Evolutionary conservation across 2,113 vertebrate genomes (phyloP), one percentile per base, ranked within the genome.

Genomic region (Clinocottus analis): DNA sequence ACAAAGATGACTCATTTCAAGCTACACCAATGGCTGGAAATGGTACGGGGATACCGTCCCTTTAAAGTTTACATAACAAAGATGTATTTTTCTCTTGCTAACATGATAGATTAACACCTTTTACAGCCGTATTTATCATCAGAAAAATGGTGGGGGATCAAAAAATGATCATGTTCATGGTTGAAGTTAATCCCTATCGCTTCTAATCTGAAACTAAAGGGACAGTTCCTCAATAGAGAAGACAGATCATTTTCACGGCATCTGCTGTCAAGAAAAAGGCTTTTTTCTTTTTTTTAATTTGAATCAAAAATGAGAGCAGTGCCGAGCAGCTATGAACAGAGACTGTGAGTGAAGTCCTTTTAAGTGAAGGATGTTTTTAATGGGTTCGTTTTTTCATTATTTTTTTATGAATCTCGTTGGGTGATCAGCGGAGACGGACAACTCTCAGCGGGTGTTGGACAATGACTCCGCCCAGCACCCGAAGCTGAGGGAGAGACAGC

Each of bases 401-500:
- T 39, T 29, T 21, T 78, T 1, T 47, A 4, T 72, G 7, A 82
- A 29, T 85, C 25, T 60, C 67, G 3, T 70, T 49, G 53, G 16
- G 41, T 78, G 69, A 9, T 29, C 75, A 95, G 94, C 89, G 35
- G 94, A 93, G 75, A 87, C 86, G 19, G 93, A 91, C 53, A 92
- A 80, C 56, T 77, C 90, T 11, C 90, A 91, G 77, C 90, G 75
- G 59, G 86, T 91, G 77, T 67, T 93, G 39, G 91, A 91, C 69
- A 91, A 96, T 70, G 96, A 97, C 0, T 74, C 92, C 0, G 77
- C 94, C 7, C 96, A 96, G 82, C 96, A 96, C 83, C 89, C 96
- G 80, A 97, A 96, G 66, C 90, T 96, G 7, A 93, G 91, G 58
- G 97, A 98, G 33, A 90, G 96, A 77, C 97, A 97, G 85, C 96